Evolutionary conservation across 92 coral and sea anemone genomes (phyloP).

Genomic region (Pocillopora meandrina): DNA sequence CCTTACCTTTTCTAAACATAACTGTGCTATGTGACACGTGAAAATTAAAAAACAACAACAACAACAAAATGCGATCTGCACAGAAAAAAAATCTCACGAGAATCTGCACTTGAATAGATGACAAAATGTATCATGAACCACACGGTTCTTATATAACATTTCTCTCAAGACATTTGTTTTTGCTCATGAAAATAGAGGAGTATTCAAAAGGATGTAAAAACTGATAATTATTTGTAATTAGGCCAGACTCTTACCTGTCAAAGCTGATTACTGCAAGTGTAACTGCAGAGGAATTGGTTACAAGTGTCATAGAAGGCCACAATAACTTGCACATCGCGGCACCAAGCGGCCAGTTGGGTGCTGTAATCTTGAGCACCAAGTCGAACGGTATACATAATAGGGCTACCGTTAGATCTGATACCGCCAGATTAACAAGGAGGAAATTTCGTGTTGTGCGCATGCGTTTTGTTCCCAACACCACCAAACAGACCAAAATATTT

Average conservation of each 20-base stretch:
- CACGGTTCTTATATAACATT: too few species aligned
- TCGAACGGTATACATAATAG: slow-evolving; percentile 88
- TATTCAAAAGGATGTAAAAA: background rate
- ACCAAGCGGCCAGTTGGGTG: slow-evolving; percentile 73
- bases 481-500: slow-evolving; percentile 78
- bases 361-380: slow-evolving; percentile 58
- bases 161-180: too few species aligned
- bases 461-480: slow-evolving; percentile 69
- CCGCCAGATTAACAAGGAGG: slow-evolving; percentile 83
- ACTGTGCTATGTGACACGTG: too few species aligned
- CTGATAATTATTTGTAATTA: background rate
- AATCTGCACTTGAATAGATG: too few species aligned
- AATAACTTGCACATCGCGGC: slow-evolving; percentile 68
- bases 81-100: too few species aligned
- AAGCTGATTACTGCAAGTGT: slow-evolving; percentile 84
- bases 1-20: too few species aligned
- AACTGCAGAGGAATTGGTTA: slow-evolving; percentile 88
- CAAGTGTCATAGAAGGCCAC: slow-evolving; percentile 93
- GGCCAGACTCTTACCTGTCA: slow-evolving; percentile 60
- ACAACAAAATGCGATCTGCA: too few species aligned
- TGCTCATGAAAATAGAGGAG: background rate
- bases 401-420: slow-evolving; percentile 85
- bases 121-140: too few species aligned
- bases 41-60: too few species aligned
- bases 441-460: slow-evolving; percentile 87